phyloP scores from a whole-genome alignment of 2,888 invertebrate genomes.

The Tuberolachnus salignus region DNA sequence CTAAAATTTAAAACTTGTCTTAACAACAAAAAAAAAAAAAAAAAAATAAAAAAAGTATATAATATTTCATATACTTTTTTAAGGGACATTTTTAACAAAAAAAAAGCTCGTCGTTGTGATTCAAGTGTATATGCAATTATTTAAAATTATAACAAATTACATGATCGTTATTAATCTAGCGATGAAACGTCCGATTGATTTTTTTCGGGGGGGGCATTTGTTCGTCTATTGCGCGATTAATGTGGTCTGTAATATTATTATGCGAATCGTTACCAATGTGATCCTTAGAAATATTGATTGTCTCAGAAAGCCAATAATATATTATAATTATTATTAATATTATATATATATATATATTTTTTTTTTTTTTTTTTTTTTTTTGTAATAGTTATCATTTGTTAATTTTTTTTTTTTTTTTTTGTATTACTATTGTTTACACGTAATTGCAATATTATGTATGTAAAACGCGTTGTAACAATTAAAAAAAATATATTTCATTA shows the following conservation, averaged over 20 bases:
- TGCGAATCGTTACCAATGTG: neutral
- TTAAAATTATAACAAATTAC: too few species aligned
- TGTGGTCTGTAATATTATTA: neutral
- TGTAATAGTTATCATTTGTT: conserved; percentile 39
- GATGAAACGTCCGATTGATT: conserved; percentile 10
- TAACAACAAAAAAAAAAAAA: conserved; percentile 20
- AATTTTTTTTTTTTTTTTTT: conserved; percentile 8
- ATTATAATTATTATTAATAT: conserved; percentile 39
- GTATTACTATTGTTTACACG: conserved; percentile 34
- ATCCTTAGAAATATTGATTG: conserved; percentile 55
- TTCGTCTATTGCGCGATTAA: conserved; percentile 26
- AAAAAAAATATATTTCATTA: conserved; percentile 50
- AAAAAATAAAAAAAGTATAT: conserved; percentile 24
- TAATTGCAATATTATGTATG: conserved; percentile 34
- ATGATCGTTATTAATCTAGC: neutral
- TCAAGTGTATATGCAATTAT: conserved; percentile 25
- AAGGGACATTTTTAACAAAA: conserved; percentile 29
- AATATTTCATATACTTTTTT: neutral
- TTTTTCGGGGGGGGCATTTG: neutral
- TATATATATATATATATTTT: too few species aligned
- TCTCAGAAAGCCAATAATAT: conserved; percentile 52
- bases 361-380: conserved; percentile 16
- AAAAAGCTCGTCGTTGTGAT: conserved; percentile 50
- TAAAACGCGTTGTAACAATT: conserved; percentile 51
- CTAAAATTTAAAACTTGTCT: conserved; percentile 46